phyloP scores from a whole-genome alignment of 2,113 vertebrate genomes.

The Cisticola juncidis region DNA sequence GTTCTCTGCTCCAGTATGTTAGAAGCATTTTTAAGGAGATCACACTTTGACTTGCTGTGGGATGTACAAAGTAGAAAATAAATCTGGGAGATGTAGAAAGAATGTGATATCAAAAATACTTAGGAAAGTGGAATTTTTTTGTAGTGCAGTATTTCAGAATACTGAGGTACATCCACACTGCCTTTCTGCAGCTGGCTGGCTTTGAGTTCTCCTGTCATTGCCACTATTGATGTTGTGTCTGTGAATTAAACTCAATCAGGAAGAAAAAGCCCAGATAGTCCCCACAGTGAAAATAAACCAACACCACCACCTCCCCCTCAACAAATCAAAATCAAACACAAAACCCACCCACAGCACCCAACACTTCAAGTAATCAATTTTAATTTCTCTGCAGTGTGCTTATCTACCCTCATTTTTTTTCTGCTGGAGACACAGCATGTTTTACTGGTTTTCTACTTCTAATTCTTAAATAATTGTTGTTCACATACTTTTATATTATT shows the following conservation, averaged over 20 bases:
- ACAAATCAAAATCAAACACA: background rate
- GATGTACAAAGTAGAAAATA: background rate
- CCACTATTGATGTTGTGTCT: background rate
- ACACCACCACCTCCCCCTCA: background rate
- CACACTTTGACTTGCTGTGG: background rate
- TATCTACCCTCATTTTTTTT: background rate
- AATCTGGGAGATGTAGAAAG: background rate
- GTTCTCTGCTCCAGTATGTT: background rate
- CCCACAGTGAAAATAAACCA: background rate
- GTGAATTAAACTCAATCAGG: background rate
- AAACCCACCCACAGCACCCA: background rate
- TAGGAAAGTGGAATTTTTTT: background rate
- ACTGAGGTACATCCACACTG: background rate
- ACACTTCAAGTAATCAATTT: background rate
- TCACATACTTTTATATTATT: background rate
- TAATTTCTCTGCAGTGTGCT: background rate
- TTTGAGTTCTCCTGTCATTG: background rate
- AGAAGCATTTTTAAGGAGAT: background rate
- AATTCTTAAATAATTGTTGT: background rate
- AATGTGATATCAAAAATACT: background rate
- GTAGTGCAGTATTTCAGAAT: background rate
- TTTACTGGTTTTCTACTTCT: background rate
- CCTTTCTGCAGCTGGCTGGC: background rate
- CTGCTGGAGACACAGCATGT: background rate
- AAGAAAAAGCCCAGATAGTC: background rate